These are phyloP conservation scores for Hydropsyche betteni DNA, from an alignment of 2,888 invertebrate species.

Conservation along the genomic window DNA sequence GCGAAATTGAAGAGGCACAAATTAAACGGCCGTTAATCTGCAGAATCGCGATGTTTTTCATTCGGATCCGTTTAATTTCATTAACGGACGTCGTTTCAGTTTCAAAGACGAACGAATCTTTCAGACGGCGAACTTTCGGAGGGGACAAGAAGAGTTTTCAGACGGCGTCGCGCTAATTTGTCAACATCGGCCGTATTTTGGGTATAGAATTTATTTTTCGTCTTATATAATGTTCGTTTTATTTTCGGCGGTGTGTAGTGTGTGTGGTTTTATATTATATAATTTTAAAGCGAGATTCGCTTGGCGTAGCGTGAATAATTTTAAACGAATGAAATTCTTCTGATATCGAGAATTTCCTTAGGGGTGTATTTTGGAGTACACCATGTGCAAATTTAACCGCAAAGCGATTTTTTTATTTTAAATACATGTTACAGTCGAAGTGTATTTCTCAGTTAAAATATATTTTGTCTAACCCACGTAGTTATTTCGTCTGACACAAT, in stretches of 20 bases:
- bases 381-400: no score
- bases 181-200: neutral
- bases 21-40: constrained; percentile 6
- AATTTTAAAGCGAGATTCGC: no score
- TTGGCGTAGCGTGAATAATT: no score
- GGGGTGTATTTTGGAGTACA: no score
- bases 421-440: no score
- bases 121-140: neutral
- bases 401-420: no score
- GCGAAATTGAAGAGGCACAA: neutral
- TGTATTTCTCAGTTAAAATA: no score
- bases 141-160: neutral
- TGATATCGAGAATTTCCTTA: no score
- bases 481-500: no score
- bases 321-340: no score
- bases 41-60: neutral
- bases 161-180: neutral
- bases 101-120: neutral
- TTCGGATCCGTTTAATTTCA: constrained; percentile 14
- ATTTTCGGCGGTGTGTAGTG: neutral
- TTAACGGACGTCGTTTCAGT: neutral
- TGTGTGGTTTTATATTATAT: no score
- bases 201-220: neutral
- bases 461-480: no score
- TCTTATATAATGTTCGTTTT: neutral